phyloP scores from a whole-genome alignment of 2,113 vertebrate species.

The Emydocephalus ijimae region DNA sequence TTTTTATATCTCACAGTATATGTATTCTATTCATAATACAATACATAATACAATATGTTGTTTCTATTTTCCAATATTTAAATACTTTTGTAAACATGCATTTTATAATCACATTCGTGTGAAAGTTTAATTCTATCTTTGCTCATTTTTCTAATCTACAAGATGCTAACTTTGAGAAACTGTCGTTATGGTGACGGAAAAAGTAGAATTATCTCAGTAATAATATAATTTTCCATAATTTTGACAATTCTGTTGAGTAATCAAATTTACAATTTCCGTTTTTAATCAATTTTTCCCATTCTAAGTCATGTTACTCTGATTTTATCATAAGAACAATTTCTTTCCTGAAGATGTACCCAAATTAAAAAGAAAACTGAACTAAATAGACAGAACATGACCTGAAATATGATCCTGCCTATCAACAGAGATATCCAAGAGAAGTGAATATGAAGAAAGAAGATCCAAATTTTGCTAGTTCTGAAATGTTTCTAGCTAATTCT shows the following conservation, averaged over 20 bases:
- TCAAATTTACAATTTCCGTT: not conserved
- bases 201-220: not conserved
- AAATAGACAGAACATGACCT: not conserved
- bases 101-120: not conserved
- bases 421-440: not conserved
- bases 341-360: not conserved
- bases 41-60: not conserved
- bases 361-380: not conserved
- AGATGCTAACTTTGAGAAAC: no score
- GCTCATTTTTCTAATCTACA: no score
- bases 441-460: not conserved
- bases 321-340: not conserved
- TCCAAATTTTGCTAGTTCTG: not conserved
- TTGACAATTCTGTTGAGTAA: not conserved
- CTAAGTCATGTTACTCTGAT: not conserved
- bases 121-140: not conserved
- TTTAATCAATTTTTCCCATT: not conserved
- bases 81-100: not conserved
- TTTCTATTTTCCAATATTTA: not conserved
- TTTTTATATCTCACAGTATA: not conserved
- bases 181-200: no score
- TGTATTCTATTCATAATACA: not conserved
- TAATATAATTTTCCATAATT: conserved; percentile 13
- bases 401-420: not conserved
- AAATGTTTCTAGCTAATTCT: not conserved